These are phyloP conservation scores for Petrocephalus sullivani DNA, from an alignment of 2,797 vertebrate genomes.

Conservation along the genomic window DNA sequence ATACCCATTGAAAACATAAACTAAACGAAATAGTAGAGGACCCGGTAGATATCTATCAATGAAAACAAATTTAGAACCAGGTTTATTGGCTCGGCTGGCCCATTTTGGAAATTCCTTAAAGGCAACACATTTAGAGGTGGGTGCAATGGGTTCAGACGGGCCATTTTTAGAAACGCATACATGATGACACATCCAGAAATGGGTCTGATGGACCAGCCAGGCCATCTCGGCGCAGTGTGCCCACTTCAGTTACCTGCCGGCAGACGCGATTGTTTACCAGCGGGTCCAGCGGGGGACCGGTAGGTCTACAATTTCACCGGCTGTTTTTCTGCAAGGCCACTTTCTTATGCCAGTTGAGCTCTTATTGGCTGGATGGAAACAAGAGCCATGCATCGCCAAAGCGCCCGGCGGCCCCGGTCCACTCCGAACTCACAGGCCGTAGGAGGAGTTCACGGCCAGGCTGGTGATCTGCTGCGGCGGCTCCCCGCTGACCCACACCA, in stretches of 20 bases:
- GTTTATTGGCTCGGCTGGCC: not conserved
- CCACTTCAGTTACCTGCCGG: not conserved
- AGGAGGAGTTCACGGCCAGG: slow-evolving; percentile 87
- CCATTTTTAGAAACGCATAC: not conserved
- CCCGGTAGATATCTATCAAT: not conserved
- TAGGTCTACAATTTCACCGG: not conserved
- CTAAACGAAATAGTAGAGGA: not conserved
- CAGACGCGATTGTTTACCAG: not conserved
- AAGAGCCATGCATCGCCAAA: not conserved
- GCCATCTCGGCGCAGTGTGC: not conserved
- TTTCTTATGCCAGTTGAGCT: not conserved
- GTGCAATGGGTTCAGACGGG: not conserved
- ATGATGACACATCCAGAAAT: not conserved
- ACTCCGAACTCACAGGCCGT: slow-evolving; percentile 73
- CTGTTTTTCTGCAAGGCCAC: not conserved
- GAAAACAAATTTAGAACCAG: not conserved
- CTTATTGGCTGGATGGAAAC: not conserved
- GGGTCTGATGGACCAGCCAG: not conserved
- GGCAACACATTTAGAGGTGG: not conserved
- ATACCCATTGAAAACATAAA: not conserved
- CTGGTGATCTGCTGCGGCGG: slow-evolving; percentile 95
- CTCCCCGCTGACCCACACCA: slow-evolving; percentile 96
- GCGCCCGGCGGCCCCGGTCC: not conserved
- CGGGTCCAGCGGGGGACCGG: not conserved
- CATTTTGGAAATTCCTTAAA: not conserved